phyloP scores from a whole-genome alignment of 30 jellyfish, hydroid and myxozoan genomes.

The Chrysaora quinquecirrha region DNA sequence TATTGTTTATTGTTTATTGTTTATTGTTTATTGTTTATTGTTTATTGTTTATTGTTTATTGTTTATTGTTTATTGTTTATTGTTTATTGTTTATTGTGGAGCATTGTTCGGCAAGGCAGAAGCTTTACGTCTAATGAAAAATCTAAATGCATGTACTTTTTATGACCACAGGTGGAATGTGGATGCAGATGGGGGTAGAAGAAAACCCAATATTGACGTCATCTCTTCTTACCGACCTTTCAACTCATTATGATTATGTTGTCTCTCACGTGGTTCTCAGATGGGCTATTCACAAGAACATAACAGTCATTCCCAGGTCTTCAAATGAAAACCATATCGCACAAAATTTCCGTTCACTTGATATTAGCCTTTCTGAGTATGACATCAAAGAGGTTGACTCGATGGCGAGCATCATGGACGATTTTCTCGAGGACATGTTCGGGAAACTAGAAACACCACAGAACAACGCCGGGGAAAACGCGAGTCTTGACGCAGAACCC shows the following conservation, averaged over 20 bases:
- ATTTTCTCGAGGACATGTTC: conserved; percentile 22
- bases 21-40: no score
- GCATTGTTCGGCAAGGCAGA: not conserved
- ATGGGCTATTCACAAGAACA: conserved; percentile 94
- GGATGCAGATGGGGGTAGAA: conserved; percentile 75
- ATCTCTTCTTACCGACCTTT: conserved; percentile 80
- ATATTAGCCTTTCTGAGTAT: conserved; percentile 53
- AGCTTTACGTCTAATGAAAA: not conserved
- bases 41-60: no score
- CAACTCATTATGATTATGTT: conserved; percentile 92
- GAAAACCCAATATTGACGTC: conserved; percentile 89
- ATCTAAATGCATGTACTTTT: no score
- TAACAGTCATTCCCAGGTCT: conserved; percentile 92
- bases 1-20: no score
- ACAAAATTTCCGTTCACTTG: conserved; percentile 90
- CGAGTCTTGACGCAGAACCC: not conserved
- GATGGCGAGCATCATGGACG: conserved; percentile 55
- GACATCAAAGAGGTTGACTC: conserved; percentile 74
- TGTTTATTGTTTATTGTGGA: no score
- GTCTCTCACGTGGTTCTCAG: conserved; percentile 88
- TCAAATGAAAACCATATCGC: conserved; percentile 83
- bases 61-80: no score
- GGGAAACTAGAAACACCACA: not conserved
- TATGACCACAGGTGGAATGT: conserved; percentile 73
- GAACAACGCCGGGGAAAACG: not conserved